Conservation (phyloP, 2,888 invertebrate species). For the Cosmia trapezina region DNA sequence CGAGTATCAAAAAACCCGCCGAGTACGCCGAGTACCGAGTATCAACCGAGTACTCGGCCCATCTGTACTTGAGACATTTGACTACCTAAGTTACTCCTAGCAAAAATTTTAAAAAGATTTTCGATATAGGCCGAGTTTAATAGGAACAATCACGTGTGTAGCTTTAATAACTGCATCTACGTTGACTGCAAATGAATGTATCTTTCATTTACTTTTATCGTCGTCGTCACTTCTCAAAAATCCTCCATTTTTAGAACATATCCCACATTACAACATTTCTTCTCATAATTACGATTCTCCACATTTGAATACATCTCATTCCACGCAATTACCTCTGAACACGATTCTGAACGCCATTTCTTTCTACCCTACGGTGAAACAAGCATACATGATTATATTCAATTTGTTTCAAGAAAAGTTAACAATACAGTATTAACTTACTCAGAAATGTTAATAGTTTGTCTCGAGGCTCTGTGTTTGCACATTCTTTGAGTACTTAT, state of each 20-base stretch:
- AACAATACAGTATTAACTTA: conserved; percentile 60
- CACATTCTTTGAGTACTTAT: conserved; percentile 37
- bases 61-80: not conserved
- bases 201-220: not conserved
- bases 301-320: conserved; percentile 41
- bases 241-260: conserved; percentile 4
- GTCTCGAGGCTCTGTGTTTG: conserved; percentile 49
- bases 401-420: conserved; percentile 60
- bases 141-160: not conserved
- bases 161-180: not conserved
- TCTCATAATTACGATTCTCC: conserved; percentile 37
- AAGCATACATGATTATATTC: conserved; percentile 52
- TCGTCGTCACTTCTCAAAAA: not conserved
- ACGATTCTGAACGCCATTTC: conserved; percentile 49
- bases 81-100: too few relatives aligned
- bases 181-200: not conserved
- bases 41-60: too few relatives aligned
- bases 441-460: conserved; percentile 52
- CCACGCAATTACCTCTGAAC: conserved; percentile 42
- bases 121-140: not conserved
- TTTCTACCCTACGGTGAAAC: conserved; percentile 45
- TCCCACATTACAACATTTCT: conserved; percentile 23
- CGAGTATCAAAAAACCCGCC: too few relatives aligned
- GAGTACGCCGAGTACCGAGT: too few relatives aligned
- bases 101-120: not conserved